Evolutionary conservation across 1,140 invertebrate species (phyloP), one percentile per base, ranked within the genome.

Genomic region (Phortica variegata): DNA sequence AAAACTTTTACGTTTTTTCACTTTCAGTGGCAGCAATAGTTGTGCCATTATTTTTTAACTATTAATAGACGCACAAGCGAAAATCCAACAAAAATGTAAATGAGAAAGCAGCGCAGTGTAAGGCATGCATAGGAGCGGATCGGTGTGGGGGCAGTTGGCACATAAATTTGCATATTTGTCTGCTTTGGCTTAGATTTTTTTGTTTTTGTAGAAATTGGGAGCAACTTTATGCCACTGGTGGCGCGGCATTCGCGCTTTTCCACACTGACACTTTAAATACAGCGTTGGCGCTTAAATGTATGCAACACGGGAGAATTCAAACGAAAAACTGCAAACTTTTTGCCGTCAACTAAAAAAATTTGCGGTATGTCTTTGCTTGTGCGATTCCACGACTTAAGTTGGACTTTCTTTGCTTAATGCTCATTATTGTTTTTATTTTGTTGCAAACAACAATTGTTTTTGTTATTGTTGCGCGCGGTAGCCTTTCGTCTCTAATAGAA

Each of bases 141-240:
- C 52, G 39, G 53, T 43, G 46, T 42, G 26, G 33, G 36, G 63
- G 50, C 62, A 68, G 56, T 41, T 48, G 52, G 45, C 48, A 61
- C 60, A 63, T 68, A 58, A 68, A 68, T 68, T 68, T 68, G 52
- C 63, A 68, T 68, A 68, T 68, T 68, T 68, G 54, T 63, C 60
- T 68, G 51, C 46, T 9, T n/a, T 15, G 41, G 43, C 47, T 45
- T 51, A 40, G 29, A 12, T 29, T 29, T 6, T 29, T 29, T 29
- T 29, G 6, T 29, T 29, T 29, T 12, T 29, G 26, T 29, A 29
- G 32, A n/a, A n/a, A n/a, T n/a, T n/a, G n/a, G n/a, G n/a, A n/a
- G n/a, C n/a, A n/a, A n/a, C n/a, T n/a, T n/a, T n/a, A n/a, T n/a
- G n/a, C n/a, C n/a, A n/a, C n/a, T n/a, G n/a, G n/a, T n/a, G n/a